Base-by-base conservation (phyloP, 2,888 invertebrate genomes). In the Elgonia sp. region DNA sequence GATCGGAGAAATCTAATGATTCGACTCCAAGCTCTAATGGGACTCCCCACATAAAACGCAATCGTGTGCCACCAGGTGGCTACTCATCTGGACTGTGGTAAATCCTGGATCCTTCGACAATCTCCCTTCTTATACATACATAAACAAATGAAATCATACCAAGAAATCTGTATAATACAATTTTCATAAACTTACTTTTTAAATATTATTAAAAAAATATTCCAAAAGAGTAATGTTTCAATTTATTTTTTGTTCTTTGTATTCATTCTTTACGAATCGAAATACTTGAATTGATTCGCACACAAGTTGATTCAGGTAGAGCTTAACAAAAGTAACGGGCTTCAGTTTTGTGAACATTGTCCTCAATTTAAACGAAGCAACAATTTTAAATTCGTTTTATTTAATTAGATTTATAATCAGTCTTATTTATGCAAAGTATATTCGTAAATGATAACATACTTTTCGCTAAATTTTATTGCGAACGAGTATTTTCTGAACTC, bases 41-140 rank as follows among this genome's bases (percentile, higher is more conserved):
- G 62, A 88, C 88, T 89, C 72, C 95, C 95, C 92, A 93, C 95
- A 88, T 94, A 94, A 92, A 95, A 83, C 95, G 96, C 92, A 95
- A 94, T 93, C 96, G 96, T 94, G 96, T 96, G 90, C 97, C 97
- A 73, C 97, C 97, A 75, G 97, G 97, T 91, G 97, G 97, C 72
- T 96, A 95, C 94, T 96, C 96, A 90, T 96, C 96, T 90, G 96
- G 96, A 90, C 96, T 97, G 90, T 97, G 97, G 97, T 97, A 96
- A 96, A 94, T 42, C 53, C 55, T 20, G 57, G 63, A 67, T 69
- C 40, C 67, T 57, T 37, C 40, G 60, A 86, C 42, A 29, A 79
- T 82, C 55, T 70, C 73, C 40, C 18, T 18, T 55, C 60, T 60
- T 80, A 80, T 67, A 75, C 40, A 46, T 60, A 69, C 39, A 50